Evolutionary conservation across 2,888 invertebrate genomes (phyloP).

Genomic region (Xestoiulus laeticollis): DNA sequence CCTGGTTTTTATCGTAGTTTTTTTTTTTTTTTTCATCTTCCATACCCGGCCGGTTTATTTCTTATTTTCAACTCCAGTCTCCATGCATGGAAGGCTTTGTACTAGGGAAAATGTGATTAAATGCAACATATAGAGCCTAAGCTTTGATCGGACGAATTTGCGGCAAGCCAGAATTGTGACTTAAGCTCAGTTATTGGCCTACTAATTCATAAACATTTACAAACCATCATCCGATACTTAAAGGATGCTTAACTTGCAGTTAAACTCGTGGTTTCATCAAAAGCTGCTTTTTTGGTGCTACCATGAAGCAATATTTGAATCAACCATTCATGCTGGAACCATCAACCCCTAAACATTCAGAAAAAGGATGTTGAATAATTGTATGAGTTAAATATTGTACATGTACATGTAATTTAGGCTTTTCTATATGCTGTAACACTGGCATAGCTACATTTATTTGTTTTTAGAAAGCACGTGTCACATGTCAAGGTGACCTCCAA

Average conservation of each 20-base stretch:
- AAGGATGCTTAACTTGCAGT: neutral
- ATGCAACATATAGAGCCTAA: neutral
- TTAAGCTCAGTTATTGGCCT: neutral
- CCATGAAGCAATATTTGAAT: too few relatives aligned
- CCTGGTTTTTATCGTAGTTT: neutral
- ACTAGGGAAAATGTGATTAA: neutral
- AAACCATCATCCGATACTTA: constrained; percentile 15
- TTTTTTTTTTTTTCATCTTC: neutral
- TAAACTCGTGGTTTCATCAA: neutral
- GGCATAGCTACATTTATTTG: too few relatives aligned
- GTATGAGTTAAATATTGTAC: too few relatives aligned
- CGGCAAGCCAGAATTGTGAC: neutral
- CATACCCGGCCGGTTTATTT: neutral
- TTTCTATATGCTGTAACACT: too few relatives aligned
- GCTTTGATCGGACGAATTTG: constrained; percentile 10
- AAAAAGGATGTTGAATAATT: too few relatives aligned
- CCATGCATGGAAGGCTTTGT: neutral
- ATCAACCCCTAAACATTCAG: too few relatives aligned
- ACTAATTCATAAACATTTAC: neutral
- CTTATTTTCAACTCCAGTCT: neutral
- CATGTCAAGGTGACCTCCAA: too few relatives aligned
- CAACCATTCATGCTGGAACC: too few relatives aligned
- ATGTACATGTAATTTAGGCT: too few relatives aligned
- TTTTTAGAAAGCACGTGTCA: too few relatives aligned
- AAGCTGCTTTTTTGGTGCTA: neutral